Percentiles rank a stretch among this genome's conserved stretches.
These are phyloP conservation scores for Scatophagus argus DNA, from an alignment of 2,113 vertebrate species.

Conservation along the genomic window DNA sequence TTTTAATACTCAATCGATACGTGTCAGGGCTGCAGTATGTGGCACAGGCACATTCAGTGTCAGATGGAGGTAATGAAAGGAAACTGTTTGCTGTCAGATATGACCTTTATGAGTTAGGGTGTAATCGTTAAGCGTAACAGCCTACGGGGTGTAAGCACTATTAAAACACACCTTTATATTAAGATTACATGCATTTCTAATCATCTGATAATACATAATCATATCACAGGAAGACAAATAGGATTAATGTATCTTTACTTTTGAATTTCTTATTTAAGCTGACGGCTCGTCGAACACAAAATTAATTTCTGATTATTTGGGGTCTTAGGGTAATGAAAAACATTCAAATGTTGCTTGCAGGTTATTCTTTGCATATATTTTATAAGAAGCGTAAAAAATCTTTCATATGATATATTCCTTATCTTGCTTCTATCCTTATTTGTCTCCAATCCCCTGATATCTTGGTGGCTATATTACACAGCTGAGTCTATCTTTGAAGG, in stretches of 20 bases:
- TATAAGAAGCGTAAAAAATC: not conserved
- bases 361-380: slow-evolving; percentile 32
- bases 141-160: not conserved
- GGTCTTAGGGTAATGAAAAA: slow-evolving; percentile 1
- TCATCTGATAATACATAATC: not conserved
- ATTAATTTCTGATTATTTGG: not conserved
- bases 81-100: slow-evolving; percentile 64
- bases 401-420: slow-evolving; percentile 43
- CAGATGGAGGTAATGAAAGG: slow-evolving; percentile 65
- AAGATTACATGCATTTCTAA: slow-evolving; percentile 3
- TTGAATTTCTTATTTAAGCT: slow-evolving; percentile 10
- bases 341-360: slow-evolving; percentile 11
- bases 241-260: not conserved
- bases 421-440: slow-evolving; percentile 56
- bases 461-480: slow-evolving; percentile 72
- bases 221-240: not conserved
- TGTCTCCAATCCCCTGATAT: slow-evolving; percentile 61
- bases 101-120: slow-evolving; percentile 58
- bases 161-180: slow-evolving; percentile 14
- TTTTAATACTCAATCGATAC: slow-evolving; percentile 63
- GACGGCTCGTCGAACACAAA: not conserved
- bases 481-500: slow-evolving; percentile 75
- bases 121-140: slow-evolving; percentile 9
- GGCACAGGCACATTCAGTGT: slow-evolving; percentile 39
- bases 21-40: slow-evolving; percentile 51